Conservation (phyloP, 1,140 invertebrate species). For the Neuroterus valhalla region DNA sequence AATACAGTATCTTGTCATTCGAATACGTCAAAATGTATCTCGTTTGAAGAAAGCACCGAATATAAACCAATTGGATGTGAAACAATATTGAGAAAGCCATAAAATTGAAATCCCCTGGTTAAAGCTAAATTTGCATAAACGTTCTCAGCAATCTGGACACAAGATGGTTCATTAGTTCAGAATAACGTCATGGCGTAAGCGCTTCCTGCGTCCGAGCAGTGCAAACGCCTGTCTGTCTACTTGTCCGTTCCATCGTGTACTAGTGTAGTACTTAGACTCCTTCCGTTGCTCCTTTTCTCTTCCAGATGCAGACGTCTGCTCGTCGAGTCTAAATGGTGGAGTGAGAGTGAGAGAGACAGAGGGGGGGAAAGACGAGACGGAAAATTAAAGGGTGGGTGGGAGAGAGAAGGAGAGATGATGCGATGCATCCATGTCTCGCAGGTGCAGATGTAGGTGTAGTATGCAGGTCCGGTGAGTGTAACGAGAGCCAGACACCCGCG, state of each 20-base stretch:
- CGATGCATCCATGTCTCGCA: conserved; percentile 30
- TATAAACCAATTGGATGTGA: no score
- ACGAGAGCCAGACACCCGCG: conserved; percentile 36
- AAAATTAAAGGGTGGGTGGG: neutral
- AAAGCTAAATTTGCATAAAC: no score
- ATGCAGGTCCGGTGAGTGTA: conserved; percentile 32
- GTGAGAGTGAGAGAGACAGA: neutral
- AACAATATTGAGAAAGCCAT: no score
- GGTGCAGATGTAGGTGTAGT: conserved; percentile 25
- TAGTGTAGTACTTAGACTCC: conserved; percentile 10
- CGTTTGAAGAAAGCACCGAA: no score
- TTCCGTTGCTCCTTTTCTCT: conserved; percentile 22
- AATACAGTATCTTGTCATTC: no score
- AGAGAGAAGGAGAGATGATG: neutral
- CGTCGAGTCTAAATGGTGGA: neutral
- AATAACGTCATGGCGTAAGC: conserved; percentile 5
- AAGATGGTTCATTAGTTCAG: conserved; percentile 15
- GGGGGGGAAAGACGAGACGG: conserved; percentile 19
- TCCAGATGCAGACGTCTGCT: conserved; percentile 15
- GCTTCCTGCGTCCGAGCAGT: neutral
- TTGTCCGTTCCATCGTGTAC: neutral
- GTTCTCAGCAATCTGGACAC: no score
- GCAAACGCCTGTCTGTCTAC: conserved; percentile 8
- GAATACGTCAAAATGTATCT: no score
- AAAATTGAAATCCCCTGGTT: no score